Percentiles rank a stretch among this genome's conserved stretches.
Evolutionary conservation across 2,888 invertebrate species (phyloP).

Genomic region (Lagria hirta): DNA sequence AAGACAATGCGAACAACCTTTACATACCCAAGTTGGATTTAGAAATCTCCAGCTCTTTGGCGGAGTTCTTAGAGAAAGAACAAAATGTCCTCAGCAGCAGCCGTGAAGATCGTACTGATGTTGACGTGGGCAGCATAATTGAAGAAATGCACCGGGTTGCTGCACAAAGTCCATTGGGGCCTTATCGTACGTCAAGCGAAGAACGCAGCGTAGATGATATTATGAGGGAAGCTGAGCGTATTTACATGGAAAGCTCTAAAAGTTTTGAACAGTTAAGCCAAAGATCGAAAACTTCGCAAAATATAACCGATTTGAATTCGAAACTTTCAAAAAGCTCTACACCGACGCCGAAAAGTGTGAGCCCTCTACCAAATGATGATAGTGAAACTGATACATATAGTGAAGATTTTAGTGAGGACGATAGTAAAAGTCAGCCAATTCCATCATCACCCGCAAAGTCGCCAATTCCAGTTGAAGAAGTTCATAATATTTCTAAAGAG

Average conservation of each 20-base stretch:
- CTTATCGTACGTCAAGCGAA: constrained; percentile 51
- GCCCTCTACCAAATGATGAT: constrained; percentile 49
- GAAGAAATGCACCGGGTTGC: constrained; percentile 65
- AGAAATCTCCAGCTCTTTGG: constrained; percentile 45
- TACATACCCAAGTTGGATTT: constrained; percentile 38
- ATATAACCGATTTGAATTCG: constrained; percentile 45
- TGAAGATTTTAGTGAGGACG: constrained; percentile 47
- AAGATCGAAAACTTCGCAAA: constrained; percentile 51
- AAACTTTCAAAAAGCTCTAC: constrained; percentile 43
- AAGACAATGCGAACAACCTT: constrained; percentile 29
- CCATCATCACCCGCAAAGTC: constrained; percentile 21
- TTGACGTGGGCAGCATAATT: constrained; percentile 69
- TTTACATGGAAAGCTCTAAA: constrained; percentile 55
- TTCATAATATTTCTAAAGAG: constrained; percentile 5
- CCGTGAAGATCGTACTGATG: constrained; percentile 51
- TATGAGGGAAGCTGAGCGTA: constrained; percentile 60
- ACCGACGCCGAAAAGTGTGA: constrained; percentile 50
- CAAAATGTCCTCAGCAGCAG: constrained; percentile 37
- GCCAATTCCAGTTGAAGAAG: constrained; percentile 12
- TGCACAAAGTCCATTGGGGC: constrained; percentile 52
- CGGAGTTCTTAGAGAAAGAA: constrained; percentile 50
- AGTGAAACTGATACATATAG: constrained; percentile 43
- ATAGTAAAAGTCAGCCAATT: constrained; percentile 38
- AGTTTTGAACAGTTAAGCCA: constrained; percentile 54
- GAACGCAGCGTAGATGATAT: constrained; percentile 62